Evolutionary conservation across 2,113 vertebrate genomes (phyloP), one percentile per base, ranked within the genome.

Genomic region (Corythoichthys haematopterus): DNA sequence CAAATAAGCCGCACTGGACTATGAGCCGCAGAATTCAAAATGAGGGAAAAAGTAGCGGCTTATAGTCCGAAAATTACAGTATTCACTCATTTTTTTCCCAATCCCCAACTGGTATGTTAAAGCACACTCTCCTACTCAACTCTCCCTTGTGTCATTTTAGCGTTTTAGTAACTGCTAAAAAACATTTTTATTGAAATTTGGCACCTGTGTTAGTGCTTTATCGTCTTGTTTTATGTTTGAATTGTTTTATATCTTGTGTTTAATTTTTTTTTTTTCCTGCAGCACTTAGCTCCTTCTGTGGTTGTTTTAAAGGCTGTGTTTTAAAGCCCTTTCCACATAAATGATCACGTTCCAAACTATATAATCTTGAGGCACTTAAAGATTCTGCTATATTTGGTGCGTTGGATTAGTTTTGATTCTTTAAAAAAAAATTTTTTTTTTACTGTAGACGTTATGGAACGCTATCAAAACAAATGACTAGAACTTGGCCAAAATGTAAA

Each of bases 401-500:
- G 28, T 55, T 35, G 20, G 9, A 33, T 35, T 33, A 12, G 28
- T 7, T 33, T 55, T 55, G 2, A 12, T 53, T 28, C 20, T 12
- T 12, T 2, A 3, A 13, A 3, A 20, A 10, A 3, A 36, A 12
- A 12, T 20, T 5, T 56, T 56, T 36, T 1, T 53, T 53, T 3
- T 6, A 11, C 20, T 6, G 50, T 51, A n/a, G 15, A 16, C 6
- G 8, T 10, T 56, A 56, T 13, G 35, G 55, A 35, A 28, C 28
- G 13, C 12, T 8, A 35, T 33, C 10, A 33, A 55, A 20, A 55
- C 53, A 33, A 55, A 53, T 53, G n/a, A 53, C n/a, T 53, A 3
- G 55, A 15, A 57, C 9, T 2, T 57, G 35, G 7, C 14, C 65
- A 16, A 64, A 71, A 68, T 58, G 38, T 9, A 64, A 58, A 71